Evolutionary conservation across 1,140 invertebrate species (phyloP).

Genomic region (Pseudobourletiella spinata): DNA sequence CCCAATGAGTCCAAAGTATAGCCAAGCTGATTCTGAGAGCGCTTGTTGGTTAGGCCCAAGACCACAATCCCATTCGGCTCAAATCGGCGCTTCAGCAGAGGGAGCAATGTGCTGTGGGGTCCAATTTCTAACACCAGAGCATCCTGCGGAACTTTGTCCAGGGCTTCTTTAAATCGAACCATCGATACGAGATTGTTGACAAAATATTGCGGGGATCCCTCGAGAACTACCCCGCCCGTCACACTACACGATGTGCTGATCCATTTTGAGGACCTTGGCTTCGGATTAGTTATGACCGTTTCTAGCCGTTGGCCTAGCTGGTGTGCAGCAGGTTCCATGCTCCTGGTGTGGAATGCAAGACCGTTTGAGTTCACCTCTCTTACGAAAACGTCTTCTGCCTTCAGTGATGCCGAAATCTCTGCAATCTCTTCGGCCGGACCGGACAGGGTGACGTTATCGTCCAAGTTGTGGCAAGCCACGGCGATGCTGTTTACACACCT

Average conservation of each 20-base stretch:
- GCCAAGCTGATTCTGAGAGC: constrained; percentile 57
- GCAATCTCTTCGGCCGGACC: constrained; percentile 63
- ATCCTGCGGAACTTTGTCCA: constrained; percentile 73
- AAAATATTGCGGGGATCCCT: constrained; percentile 87
- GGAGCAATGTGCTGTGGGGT: constrained; percentile 80
- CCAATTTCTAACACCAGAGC: constrained; percentile 87
- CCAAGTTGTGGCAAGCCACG: constrained; percentile 88
- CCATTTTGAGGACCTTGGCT: constrained; percentile 71
- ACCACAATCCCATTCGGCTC: constrained; percentile 50
- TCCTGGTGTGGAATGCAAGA: constrained; percentile 76
- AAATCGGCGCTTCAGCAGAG: constrained; percentile 72
- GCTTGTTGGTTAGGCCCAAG: constrained; percentile 66
- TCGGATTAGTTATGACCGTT: constrained; percentile 48
- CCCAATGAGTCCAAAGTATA: constrained; percentile 64
- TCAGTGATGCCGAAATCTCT: constrained; percentile 62
- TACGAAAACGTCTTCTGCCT: constrained; percentile 72
- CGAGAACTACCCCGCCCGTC: no score
- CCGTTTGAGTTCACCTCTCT: constrained; percentile 80
- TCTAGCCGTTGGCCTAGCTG: constrained; percentile 60
- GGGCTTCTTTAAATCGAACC: constrained; percentile 53
- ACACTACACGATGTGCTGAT: constrained; percentile 83
- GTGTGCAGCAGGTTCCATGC: constrained; percentile 56
- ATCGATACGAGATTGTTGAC: constrained; percentile 89
- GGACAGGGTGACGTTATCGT: constrained; percentile 85
- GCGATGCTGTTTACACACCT: constrained; percentile 65